These are phyloP conservation scores for Galerucella nymphaeae DNA, from an alignment of 2,888 invertebrate genomes.

Conservation along the genomic window DNA sequence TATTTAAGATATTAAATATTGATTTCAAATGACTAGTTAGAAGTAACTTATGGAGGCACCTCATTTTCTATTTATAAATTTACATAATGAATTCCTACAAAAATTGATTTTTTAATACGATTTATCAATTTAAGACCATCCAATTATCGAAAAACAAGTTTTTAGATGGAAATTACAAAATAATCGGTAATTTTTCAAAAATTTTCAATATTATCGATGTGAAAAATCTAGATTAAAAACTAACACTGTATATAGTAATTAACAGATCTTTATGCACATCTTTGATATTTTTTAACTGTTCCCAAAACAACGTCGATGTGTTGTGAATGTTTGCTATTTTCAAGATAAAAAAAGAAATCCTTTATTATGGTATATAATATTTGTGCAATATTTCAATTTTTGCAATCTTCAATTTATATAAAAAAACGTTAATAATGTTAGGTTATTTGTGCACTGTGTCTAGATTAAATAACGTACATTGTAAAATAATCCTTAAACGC, in stretches of 20 bases:
- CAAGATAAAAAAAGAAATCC: background rate
- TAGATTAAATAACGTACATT: conserved; percentile 20
- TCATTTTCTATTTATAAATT: no score
- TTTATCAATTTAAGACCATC: no score
- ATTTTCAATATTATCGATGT: no score
- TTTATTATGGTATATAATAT: background rate
- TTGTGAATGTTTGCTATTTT: background rate
- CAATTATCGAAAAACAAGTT: no score
- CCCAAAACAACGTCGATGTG: conserved; percentile 2
- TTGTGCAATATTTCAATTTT: conserved; percentile 28
- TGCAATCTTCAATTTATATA: background rate
- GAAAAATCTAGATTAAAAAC: background rate
- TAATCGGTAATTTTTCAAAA: no score
- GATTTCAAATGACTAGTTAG: no score
- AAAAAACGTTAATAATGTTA: conserved; percentile 11
- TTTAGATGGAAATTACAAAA: no score
- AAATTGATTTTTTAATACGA: no score
- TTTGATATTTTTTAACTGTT: background rate
- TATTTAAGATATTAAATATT: no score
- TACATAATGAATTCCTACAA: no score
- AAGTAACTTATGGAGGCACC: no score
- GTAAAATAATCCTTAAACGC: conserved; percentile 15
- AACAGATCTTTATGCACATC: conserved; percentile 4
- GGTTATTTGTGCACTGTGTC: conserved; percentile 34
- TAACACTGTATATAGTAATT: conserved; percentile 6